phyloP scores from a whole-genome alignment of 2,888 invertebrate species.

The Nemurella pictetii region DNA sequence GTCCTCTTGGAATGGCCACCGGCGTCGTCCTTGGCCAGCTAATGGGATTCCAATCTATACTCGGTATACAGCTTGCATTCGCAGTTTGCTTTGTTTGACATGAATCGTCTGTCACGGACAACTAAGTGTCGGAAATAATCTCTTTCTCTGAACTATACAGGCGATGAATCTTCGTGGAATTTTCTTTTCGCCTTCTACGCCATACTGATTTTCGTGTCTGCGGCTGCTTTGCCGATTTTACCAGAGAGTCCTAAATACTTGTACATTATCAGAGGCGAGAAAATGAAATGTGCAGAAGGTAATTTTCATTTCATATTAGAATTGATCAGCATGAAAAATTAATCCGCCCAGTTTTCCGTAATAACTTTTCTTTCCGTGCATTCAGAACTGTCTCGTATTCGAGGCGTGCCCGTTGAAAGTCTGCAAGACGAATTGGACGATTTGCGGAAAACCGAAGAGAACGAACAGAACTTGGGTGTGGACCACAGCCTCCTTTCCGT shows the following conservation, averaged over 20 bases:
- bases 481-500: constrained; percentile 64
- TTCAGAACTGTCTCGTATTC: constrained; percentile 65
- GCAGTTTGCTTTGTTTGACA: not conserved
- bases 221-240: constrained; percentile 64
- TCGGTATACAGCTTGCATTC: constrained; percentile 38
- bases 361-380: constrained; percentile 41
- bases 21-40: constrained; percentile 73
- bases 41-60: not conserved
- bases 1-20: constrained; percentile 77
- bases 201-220: constrained; percentile 67
- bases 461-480: constrained; percentile 42
- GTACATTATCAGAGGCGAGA: constrained; percentile 68
- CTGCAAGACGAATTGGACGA: constrained; percentile 38
- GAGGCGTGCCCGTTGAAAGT: constrained; percentile 50
- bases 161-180: constrained; percentile 63
- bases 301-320: not conserved
- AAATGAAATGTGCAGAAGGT: constrained; percentile 44
- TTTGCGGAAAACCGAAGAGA: constrained; percentile 32
- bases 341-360: no score
- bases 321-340: no score
- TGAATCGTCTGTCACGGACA: no score
- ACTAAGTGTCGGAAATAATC: not conserved
- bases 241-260: constrained; percentile 92
- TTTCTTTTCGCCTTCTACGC: constrained; percentile 72
- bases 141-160: not conserved